phyloP scores from a whole-genome alignment of 2,888 invertebrate species.

The Pheosia tremula region DNA sequence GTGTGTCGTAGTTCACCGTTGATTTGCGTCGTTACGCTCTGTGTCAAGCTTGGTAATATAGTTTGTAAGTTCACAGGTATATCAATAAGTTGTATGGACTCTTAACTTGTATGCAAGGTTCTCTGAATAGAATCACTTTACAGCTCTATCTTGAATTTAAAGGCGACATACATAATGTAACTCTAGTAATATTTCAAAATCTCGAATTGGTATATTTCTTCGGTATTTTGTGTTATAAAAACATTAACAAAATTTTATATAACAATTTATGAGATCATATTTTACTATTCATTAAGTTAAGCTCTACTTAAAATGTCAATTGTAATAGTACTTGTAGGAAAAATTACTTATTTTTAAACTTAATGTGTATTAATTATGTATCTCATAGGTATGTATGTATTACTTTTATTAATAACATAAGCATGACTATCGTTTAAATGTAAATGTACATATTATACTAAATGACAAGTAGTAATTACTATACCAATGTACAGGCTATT shows the following conservation, averaged over 20 bases:
- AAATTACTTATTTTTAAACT: constrained; percentile 26
- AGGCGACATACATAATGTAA: not conserved
- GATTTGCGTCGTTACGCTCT: constrained; percentile 72
- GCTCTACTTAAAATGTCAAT: not conserved
- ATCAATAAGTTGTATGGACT: constrained; percentile 30
- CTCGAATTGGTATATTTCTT: constrained; percentile 23
- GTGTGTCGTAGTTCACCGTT: constrained; percentile 62
- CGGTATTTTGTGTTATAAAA: constrained; percentile 39
- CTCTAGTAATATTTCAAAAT: constrained; percentile 12
- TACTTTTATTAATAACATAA: constrained; percentile 36
- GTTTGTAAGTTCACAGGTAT: constrained; percentile 40
- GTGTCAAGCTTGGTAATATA: constrained; percentile 61
- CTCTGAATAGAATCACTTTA: constrained; percentile 25
- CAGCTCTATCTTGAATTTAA: constrained; percentile 8
- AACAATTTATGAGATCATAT: constrained; percentile 37
- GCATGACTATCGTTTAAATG: constrained; percentile 32
- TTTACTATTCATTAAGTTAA: constrained; percentile 53
- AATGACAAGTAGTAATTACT: not conserved
- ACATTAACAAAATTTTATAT: constrained; percentile 50
- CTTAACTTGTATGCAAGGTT: constrained; percentile 20
- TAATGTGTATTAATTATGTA: constrained; percentile 46
- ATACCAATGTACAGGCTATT: not conserved
- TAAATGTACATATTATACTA: constrained; percentile 13
- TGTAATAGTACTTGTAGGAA: not conserved
- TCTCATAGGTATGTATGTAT: constrained; percentile 28